phyloP scores from a whole-genome alignment of 2,113 vertebrate species.

The Eulemur rufifrons region DNA sequence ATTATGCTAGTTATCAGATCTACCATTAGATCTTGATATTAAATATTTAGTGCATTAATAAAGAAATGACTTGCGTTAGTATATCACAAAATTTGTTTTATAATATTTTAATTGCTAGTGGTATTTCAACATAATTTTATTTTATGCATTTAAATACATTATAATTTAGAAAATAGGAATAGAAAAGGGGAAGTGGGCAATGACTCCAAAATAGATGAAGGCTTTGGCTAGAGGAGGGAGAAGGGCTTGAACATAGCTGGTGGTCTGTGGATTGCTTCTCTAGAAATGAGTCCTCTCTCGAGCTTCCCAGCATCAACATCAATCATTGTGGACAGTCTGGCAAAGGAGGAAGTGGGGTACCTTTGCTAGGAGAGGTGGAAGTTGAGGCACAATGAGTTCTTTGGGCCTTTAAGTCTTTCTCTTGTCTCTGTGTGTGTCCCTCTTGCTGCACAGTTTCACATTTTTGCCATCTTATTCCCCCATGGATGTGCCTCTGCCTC shows the following conservation, averaged over 20 bases:
- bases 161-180: slow-evolving; percentile 5
- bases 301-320: too few species aligned
- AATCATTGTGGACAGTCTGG: not conserved
- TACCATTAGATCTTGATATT: not conserved
- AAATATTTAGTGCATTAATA: not conserved
- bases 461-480: not conserved
- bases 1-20: not conserved
- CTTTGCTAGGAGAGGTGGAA: not conserved
- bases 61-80: not conserved
- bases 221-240: too few species aligned
- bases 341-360: not conserved
- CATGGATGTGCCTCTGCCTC: not conserved
- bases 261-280: not conserved
- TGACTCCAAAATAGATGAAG: not conserved
- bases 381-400: not conserved
- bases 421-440: not conserved
- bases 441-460: not conserved
- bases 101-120: not conserved
- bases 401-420: not conserved
- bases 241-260: not conserved
- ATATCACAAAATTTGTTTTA: not conserved
- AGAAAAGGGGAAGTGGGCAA: not conserved
- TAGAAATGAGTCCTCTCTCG: not conserved
- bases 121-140: not conserved
- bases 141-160: not conserved